Base-by-base conservation (phyloP, 2,113 vertebrate species). In the Pipa parva region DNA sequence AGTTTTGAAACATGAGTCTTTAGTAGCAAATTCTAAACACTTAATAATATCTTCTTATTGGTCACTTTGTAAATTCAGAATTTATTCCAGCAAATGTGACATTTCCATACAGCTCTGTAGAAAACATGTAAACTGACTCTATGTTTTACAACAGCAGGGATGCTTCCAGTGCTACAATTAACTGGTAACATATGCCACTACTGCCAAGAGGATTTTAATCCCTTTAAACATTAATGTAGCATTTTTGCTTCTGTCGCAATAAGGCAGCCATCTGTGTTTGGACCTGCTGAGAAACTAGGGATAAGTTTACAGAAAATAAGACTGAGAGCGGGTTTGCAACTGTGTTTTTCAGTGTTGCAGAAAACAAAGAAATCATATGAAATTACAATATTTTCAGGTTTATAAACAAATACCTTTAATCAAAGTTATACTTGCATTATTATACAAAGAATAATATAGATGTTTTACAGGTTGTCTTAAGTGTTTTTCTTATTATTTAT, bases 131-230 rank as follows among this genome's bases (percentile, higher is more conserved):
- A 85, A 85, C 82, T 76, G 76, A 82, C 75, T 73, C 80, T 75
- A 79, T 85, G 79, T 84, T 88, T 85, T 85, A 79, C 83, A 88
- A 81, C 84, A 89, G 83, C 83, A 81, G 82, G 82, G 78, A 81
- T 81, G 79, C 82, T 85, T 87, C 81, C 79, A 88, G 81, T 83
- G 82, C 79, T 81, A 87, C 84, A 90, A 92, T 91, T 90, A 91
- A 85, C 82, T 81, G 77, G 78, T 85, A 89, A 87, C 89, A 92
- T 91, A 92, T 91, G 88, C 78, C 79, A 79, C 74, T 78, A 78
- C 77, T 85, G 84, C 88, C 80, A 85, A 83, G 79, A 85, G 84
- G 80, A 84, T 82, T 88, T 87, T 84, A 87, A 88, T 89, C 84
- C 84, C 77, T 76, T 84, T 84, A 86, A 83, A 85, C 82, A 86